These are phyloP conservation scores for Gopherus flavomarginatus DNA, from an alignment of 2,113 vertebrate genomes.

Conservation along the genomic window DNA sequence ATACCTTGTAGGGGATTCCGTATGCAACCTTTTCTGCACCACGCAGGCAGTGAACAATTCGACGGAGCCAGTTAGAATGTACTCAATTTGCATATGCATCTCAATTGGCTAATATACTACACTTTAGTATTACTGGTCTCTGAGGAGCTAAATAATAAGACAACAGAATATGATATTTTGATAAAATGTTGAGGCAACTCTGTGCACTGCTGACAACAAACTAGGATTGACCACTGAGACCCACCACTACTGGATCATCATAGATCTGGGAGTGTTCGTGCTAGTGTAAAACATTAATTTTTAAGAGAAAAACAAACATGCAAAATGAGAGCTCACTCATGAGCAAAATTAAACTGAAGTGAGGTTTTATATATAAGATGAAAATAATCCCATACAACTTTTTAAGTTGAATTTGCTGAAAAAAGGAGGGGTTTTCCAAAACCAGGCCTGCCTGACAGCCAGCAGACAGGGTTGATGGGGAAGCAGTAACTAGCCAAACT, in stretches of 20 bases:
- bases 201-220: slow-evolving; percentile 42
- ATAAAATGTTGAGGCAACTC: not conserved
- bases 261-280: slow-evolving; percentile 40
- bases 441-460: not conserved
- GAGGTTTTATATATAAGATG: not conserved
- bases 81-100: not conserved
- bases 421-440: not conserved
- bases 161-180: not conserved
- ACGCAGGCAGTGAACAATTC: not conserved
- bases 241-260: slow-evolving; percentile 23
- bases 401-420: slow-evolving; percentile 8
- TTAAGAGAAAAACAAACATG: slow-evolving; percentile 40
- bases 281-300: slow-evolving; percentile 26
- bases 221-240: slow-evolving; percentile 8
- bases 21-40: not conserved
- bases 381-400: slow-evolving; percentile 46
- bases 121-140: not conserved
- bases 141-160: not conserved
- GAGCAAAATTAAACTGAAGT: not conserved
- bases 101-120: not conserved
- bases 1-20: not conserved
- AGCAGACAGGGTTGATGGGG: not conserved
- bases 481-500: slow-evolving; percentile 6
- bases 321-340: slow-evolving; percentile 33
- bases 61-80: not conserved